Percentiles rank a stretch among this genome's conserved stretches.
These are phyloP conservation scores for Bothrops jararaca DNA, from an alignment of 2,113 vertebrate genomes.

Conservation along the genomic window DNA sequence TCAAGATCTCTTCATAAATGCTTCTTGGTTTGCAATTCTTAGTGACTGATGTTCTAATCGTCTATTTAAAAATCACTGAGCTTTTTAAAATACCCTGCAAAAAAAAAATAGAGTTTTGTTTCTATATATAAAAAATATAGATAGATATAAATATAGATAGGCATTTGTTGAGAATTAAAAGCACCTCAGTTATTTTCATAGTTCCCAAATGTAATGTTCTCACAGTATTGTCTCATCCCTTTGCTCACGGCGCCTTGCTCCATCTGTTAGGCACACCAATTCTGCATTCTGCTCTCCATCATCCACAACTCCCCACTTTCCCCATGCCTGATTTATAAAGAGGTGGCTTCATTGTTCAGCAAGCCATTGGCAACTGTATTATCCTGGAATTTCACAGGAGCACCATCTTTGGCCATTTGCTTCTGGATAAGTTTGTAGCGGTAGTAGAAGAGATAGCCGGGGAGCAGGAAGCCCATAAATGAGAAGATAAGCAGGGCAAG, in stretches of 20 bases:
- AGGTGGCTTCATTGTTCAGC: neutral
- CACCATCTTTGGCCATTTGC: slow-evolving; percentile 47
- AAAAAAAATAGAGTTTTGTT: slow-evolving; percentile 16
- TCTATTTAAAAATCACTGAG: slow-evolving; percentile 10
- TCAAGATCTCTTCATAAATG: neutral
- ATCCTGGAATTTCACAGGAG: neutral
- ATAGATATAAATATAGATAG: slow-evolving; percentile 33
- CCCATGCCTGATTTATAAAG: neutral
- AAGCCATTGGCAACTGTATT: neutral
- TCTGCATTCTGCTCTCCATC: slow-evolving; percentile 4
- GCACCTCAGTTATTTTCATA: slow-evolving; percentile 35
- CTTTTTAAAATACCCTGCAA: slow-evolving; percentile 22
- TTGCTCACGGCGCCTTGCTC: slow-evolving; percentile 2
- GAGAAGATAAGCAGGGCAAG: slow-evolving; percentile 77
- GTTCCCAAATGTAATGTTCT: slow-evolving; percentile 26
- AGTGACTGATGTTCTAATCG: neutral
- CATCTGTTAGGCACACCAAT: slow-evolving; percentile 23
- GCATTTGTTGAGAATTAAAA: slow-evolving; percentile 22
- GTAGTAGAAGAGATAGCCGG: slow-evolving; percentile 78
- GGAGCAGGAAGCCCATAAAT: slow-evolving; percentile 78
- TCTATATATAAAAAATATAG: slow-evolving; percentile 20
- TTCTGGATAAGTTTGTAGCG: slow-evolving; percentile 62
- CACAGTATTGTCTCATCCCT: slow-evolving; percentile 21
- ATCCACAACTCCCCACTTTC: neutral
- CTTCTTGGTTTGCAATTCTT: neutral